These are phyloP conservation scores for Eulemur mongoz DNA, from an alignment of 2,797 vertebrate species.

Conservation along the genomic window DNA sequence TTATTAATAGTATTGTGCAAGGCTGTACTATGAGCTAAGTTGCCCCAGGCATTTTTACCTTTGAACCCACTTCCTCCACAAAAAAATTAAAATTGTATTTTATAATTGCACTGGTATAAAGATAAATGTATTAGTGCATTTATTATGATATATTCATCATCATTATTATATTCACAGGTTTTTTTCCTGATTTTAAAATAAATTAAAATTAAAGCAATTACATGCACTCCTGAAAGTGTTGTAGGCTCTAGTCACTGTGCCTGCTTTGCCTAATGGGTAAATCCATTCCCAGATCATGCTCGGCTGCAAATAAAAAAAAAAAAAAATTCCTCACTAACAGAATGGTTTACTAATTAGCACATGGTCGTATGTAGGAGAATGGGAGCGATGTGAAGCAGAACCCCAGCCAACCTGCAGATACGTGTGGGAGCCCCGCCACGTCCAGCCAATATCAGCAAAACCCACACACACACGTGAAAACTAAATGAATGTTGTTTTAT, in stretches of 20 bases:
- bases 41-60: background rate
- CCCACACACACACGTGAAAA: background rate
- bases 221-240: background rate
- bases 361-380: background rate
- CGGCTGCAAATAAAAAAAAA: background rate
- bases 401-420: background rate
- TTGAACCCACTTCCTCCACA: background rate
- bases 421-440: accelerated
- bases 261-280: background rate
- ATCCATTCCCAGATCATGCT: background rate
- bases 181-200: constrained; percentile 48
- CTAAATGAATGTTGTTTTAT: background rate
- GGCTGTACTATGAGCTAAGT: background rate
- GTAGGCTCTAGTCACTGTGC: background rate
- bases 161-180: background rate
- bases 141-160: background rate
- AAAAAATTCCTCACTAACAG: background rate
- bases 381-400: background rate
- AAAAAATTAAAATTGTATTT: constrained; percentile 10
- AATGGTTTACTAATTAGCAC: background rate
- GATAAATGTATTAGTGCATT: background rate
- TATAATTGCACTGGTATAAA: background rate
- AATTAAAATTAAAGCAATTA: background rate
- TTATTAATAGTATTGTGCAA: background rate
- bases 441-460: background rate